Conservation (phyloP, 1,140 invertebrate species). For the Lethrus apterus region DNA sequence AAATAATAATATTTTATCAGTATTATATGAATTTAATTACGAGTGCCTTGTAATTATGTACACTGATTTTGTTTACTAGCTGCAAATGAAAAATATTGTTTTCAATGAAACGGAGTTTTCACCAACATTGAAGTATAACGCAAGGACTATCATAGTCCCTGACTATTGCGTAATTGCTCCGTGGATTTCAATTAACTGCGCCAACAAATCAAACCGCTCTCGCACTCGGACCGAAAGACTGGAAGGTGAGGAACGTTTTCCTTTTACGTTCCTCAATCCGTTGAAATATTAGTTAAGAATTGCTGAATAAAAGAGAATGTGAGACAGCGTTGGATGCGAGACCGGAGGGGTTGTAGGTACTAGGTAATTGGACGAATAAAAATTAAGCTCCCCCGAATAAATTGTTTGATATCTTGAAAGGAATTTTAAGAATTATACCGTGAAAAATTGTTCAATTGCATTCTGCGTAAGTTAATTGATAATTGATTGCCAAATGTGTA, state of each 20-base stretch:
- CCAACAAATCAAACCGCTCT: constrained; percentile 46
- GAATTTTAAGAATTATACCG: constrained; percentile 18
- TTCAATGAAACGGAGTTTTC: too few species aligned
- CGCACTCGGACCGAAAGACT: constrained; percentile 29
- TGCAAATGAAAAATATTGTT: too few species aligned
- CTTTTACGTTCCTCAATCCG: constrained; percentile 41
- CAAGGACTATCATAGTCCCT: constrained; percentile 7
- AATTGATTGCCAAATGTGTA: too few species aligned
- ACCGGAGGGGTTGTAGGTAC: not conserved
- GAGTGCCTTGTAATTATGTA: too few species aligned
- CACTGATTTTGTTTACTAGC: too few species aligned
- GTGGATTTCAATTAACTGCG: constrained; percentile 45
- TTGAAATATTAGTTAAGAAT: constrained; percentile 39
- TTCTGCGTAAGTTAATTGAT: constrained; percentile 8
- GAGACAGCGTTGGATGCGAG: not conserved
- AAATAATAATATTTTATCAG: too few species aligned
- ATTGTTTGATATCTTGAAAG: constrained; percentile 22
- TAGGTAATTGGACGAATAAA: constrained; percentile 40
- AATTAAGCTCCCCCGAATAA: constrained; percentile 34
- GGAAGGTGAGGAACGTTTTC: constrained; percentile 27
- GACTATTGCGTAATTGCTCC: constrained; percentile 39
- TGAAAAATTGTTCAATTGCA: constrained; percentile 8
- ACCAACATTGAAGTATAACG: too few species aligned
- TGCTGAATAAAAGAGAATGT: constrained; percentile 37
- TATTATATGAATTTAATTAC: too few species aligned